Evolutionary conservation across 92 coral and sea anemone genomes (phyloP), one percentile per base, ranked within the genome.

Genomic region (Hydrozoanthus gracilis): DNA sequence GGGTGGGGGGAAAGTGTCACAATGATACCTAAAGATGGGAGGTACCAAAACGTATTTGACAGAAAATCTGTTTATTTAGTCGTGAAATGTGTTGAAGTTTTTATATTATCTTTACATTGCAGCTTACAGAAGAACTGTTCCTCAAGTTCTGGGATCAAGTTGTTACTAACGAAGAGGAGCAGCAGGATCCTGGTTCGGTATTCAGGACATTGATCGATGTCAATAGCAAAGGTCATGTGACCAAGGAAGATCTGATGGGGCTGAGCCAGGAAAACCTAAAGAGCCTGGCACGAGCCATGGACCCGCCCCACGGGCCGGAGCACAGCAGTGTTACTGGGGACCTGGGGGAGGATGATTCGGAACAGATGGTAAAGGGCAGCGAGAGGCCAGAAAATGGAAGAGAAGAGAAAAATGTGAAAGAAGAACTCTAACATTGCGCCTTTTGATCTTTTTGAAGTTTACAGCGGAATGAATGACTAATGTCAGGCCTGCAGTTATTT

Each of bases 251-350:
- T 55, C 83, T 96, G 44, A 4, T 70, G 83, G 68, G 82, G 10
- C 73, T 96, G 44, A 56, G 94, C 18, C 87, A 65, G 76, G 94
- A 95, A 39, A 88, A 89, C 46, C 77, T 96, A 48, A 96, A 95
- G 73, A 73, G 82, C 18, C 64, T 96, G 15, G 99, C 98, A 8
- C 91, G 98, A 0, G 71, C 88, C 10, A 84, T 96, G 90, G 99
- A 96, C 60, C 91, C 93, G 39, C 99, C 99, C 5, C 99, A 96
- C 73, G 99, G 99, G 0, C 99, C 99, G 0, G 91, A 80, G 49
- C 18, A 46, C 73, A 80, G 85, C 69, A 47, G 8, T 17, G 0
- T 47, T 3, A 9, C 17, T 2, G 44, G 11, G 39, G 55, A 16
- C 12, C 71, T 7, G 56, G 51, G 44, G 3, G 20, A 16, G 7